A percentile compares a stretch with the other conserved stretches of the same genome.
Conservation (phyloP, 2,797 vertebrate species). For the Rhabdomys pumilio region DNA sequence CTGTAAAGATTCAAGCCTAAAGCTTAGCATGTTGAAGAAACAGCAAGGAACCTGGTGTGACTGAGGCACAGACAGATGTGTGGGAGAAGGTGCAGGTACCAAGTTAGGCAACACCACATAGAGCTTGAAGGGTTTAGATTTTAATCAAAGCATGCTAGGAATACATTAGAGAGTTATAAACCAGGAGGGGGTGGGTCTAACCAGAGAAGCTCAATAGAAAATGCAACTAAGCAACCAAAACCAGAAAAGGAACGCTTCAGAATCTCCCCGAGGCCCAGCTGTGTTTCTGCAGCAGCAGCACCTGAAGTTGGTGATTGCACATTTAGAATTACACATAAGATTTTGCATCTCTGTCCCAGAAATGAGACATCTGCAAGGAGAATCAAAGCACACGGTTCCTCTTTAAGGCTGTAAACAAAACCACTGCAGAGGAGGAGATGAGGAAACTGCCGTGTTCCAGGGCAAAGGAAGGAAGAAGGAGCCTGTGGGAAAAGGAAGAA, state of each 20-base stretch:
- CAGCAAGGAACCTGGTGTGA: not conserved
- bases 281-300: not conserved
- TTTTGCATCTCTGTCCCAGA: not conserved
- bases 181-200: not conserved
- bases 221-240: not conserved
- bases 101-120: not conserved
- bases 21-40: not conserved
- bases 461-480: not conserved
- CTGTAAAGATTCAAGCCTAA: not conserved
- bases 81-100: not conserved
- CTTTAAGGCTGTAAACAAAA: not conserved
- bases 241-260: slow-evolving; percentile 20
- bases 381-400: not conserved
- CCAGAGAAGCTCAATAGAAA: not conserved
- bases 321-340: not conserved
- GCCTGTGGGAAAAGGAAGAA: not conserved
- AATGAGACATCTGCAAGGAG: not conserved
- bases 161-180: not conserved
- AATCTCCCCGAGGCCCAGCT: not conserved
- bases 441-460: not conserved
- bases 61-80: not conserved
- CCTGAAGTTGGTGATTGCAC: not conserved
- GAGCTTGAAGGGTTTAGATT: slow-evolving; percentile 6
- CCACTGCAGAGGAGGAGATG: not conserved
- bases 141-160: not conserved